These are phyloP conservation scores for Heteromyza rotundicornis DNA, from an alignment of 2,888 invertebrate genomes.

Conservation along the genomic window DNA sequence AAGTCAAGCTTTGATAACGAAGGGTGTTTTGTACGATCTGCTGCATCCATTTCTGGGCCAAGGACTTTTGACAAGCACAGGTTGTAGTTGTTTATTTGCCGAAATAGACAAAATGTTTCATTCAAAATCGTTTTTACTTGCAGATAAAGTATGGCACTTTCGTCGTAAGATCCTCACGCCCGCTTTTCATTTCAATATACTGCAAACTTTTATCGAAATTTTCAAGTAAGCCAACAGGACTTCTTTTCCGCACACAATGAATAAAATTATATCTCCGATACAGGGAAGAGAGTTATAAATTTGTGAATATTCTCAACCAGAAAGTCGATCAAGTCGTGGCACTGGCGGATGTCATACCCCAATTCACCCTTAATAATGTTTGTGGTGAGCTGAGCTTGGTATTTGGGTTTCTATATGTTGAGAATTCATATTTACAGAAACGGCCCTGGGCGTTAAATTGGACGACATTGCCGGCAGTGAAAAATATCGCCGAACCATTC, in stretches of 20 bases:
- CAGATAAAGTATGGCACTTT: slow-evolving; percentile 66
- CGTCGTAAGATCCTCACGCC: slow-evolving; percentile 71
- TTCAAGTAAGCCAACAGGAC: slow-evolving; percentile 50
- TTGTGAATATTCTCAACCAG: slow-evolving; percentile 49
- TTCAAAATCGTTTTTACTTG: not conserved
- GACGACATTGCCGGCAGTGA: slow-evolving; percentile 63
- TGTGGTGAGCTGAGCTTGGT: slow-evolving; percentile 65
- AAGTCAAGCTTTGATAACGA: slow-evolving; percentile 64
- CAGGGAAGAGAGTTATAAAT: slow-evolving; percentile 57
- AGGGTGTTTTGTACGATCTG: slow-evolving; percentile 63
- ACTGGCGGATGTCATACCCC: slow-evolving; percentile 67
- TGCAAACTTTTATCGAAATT: slow-evolving; percentile 62
- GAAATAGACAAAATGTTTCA: no score
- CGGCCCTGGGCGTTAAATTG: slow-evolving; percentile 75
- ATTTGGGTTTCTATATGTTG: no score
- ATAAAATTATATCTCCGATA: not conserved
- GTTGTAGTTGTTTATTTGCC: slow-evolving; percentile 25
- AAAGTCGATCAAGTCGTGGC: slow-evolving; percentile 50
- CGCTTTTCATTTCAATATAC: slow-evolving; percentile 71
- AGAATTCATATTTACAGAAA: slow-evolving; percentile 54
- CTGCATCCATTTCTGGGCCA: slow-evolving; percentile 65
- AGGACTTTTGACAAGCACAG: slow-evolving; percentile 64
- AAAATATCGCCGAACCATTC: slow-evolving; percentile 68
- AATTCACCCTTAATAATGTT: slow-evolving; percentile 70
- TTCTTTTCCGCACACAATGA: not conserved